phyloP scores from a whole-genome alignment of 2,888 invertebrate genomes.

The Sesia apiformis region DNA sequence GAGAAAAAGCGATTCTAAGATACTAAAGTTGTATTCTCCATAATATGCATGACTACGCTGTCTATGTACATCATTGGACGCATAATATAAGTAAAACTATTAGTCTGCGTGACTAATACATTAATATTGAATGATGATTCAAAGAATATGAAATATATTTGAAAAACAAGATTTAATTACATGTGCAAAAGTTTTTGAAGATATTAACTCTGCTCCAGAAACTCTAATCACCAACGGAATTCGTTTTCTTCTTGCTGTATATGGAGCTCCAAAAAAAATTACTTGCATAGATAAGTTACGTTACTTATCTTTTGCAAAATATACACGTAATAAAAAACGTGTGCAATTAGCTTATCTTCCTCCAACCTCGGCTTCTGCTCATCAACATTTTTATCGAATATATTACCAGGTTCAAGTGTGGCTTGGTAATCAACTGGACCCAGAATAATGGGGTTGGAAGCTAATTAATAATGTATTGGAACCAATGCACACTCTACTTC shows the following conservation, averaged over 20 bases:
- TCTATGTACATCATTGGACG: too few relatives aligned
- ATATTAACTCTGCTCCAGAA: neutral
- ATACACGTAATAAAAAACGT: neutral
- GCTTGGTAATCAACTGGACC: slow-evolving; percentile 9
- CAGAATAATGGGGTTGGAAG: slow-evolving; percentile 23
- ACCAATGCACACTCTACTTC: slow-evolving; percentile 10
- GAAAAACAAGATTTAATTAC: neutral
- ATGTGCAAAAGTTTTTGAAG: neutral
- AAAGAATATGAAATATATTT: neutral
- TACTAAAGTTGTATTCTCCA: too few relatives aligned
- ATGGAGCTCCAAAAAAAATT: neutral
- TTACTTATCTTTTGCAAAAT: neutral
- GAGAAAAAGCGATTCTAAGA: too few relatives aligned
- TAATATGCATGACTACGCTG: too few relatives aligned
- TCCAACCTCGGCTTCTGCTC: slow-evolving; percentile 11
- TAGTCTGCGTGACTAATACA: too few relatives aligned
- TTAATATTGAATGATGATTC: too few relatives aligned
- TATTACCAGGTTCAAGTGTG: slow-evolving; percentile 17
- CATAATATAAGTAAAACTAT: too few relatives aligned
- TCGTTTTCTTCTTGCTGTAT: neutral
- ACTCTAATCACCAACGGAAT: neutral
- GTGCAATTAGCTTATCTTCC: slow-evolving; percentile 3
- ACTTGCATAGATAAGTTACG: neutral
- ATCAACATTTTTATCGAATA: too few relatives aligned
- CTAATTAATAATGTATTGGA: slow-evolving; percentile 11